phyloP scores from a whole-genome alignment of 2,888 invertebrate genomes.

The Agonopterix alstromeriana region DNA sequence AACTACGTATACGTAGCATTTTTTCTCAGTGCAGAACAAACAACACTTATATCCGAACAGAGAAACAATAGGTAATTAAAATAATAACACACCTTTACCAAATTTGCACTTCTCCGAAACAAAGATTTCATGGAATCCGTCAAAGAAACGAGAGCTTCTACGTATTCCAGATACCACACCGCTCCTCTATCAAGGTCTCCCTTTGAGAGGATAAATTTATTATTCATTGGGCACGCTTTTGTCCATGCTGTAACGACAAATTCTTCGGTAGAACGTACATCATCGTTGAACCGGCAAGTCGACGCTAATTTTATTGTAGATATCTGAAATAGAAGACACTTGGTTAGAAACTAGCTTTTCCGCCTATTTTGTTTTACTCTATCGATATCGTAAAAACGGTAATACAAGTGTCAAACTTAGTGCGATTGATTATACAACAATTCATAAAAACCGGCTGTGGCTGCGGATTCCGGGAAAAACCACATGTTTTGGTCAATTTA shows the following conservation, averaged over 20 bases:
- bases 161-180: constrained; percentile 38
- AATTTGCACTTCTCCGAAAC: constrained; percentile 22
- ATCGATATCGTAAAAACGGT: too few species aligned
- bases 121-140: constrained; percentile 28
- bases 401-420: too few species aligned
- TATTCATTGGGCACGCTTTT: constrained; percentile 34
- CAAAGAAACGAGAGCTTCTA: constrained; percentile 33
- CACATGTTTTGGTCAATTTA: too few species aligned
- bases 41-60: too few species aligned
- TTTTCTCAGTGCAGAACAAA: too few species aligned
- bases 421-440: too few species aligned
- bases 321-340: constrained; percentile 33
- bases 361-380: too few species aligned
- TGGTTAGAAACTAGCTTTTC: too few species aligned
- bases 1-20: too few species aligned
- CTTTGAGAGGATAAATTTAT: constrained; percentile 9
- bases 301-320: constrained; percentile 35
- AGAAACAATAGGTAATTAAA: too few species aligned
- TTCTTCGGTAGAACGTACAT: constrained; percentile 24
- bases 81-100: constrained; percentile 32
- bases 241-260: constrained; percentile 36
- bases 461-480: too few species aligned
- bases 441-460: too few species aligned
- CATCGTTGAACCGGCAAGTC: constrained; percentile 31
- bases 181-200: constrained; percentile 20